A percentile compares a stretch with the other conserved stretches of the same genome.
Evolutionary conservation across 1,140 invertebrate species (phyloP).

Genomic region (Spodoptera litura): DNA sequence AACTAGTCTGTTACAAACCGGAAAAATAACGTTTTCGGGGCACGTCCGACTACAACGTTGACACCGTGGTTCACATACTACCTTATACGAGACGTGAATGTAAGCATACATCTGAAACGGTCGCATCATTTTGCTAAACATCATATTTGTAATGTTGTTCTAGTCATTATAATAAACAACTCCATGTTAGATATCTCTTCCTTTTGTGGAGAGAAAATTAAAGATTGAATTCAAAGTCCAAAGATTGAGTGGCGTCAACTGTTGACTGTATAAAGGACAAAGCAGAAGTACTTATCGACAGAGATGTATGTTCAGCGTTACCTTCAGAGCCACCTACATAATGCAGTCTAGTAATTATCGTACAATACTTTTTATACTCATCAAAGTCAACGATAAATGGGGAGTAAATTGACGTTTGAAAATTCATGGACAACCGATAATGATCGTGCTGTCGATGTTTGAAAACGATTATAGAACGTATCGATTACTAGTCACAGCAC

Average conservation of each 20-base stretch:
- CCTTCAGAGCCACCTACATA: constrained; percentile 17
- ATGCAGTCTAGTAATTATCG: constrained; percentile 19
- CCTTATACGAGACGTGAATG: constrained; percentile 70
- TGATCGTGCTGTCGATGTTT: constrained; percentile 13
- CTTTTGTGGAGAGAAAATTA: constrained; percentile 9
- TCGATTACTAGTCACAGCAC: constrained; percentile 10
- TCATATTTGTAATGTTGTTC: not conserved
- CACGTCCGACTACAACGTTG: constrained; percentile 62
- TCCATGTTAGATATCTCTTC: not conserved
- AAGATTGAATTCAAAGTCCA: constrained; percentile 16
- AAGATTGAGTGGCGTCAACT: not conserved
- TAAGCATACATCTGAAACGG: constrained; percentile 3
- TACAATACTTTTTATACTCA: constrained; percentile 26
- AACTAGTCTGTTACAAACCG: constrained; percentile 71
- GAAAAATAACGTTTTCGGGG: constrained; percentile 81
- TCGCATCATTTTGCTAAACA: constrained; percentile 32
- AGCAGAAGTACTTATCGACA: constrained; percentile 6
- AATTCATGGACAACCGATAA: constrained; percentile 41
- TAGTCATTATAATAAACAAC: not conserved
- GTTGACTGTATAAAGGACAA: constrained; percentile 5
- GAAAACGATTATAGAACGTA: constrained; percentile 15
- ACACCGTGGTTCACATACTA: constrained; percentile 58
- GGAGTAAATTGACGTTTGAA: constrained; percentile 40
- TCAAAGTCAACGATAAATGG: constrained; percentile 45
- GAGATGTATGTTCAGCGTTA: constrained; percentile 22